These are phyloP conservation scores for Coilia nasus DNA, from an alignment of 2,797 vertebrate genomes.

Conservation along the genomic window DNA sequence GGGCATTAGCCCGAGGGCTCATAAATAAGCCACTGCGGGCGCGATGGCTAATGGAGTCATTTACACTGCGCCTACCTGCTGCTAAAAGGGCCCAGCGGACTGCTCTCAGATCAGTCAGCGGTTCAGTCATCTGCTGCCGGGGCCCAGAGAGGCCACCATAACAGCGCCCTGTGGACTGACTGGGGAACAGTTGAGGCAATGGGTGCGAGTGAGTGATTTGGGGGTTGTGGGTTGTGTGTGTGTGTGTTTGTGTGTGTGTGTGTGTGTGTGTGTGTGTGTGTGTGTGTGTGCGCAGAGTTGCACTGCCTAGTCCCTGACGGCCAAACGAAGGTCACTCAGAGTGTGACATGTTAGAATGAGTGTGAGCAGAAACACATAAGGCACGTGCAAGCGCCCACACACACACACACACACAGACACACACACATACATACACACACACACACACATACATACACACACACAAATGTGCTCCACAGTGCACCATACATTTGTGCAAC, in stretches of 20 bases:
- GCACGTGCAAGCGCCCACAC: no score
- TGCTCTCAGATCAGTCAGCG: conserved; percentile 31
- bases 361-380: neutral
- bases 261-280: conserved; percentile 1
- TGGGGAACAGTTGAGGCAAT: neutral
- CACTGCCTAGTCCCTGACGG: neutral
- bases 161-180: neutral
- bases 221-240: neutral
- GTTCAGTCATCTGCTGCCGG: neutral
- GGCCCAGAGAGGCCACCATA: neutral
- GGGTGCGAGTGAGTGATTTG: no score
- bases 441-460: no score
- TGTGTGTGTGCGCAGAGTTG: neutral
- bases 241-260: neutral
- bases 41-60: conserved; percentile 54
- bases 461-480: no score
- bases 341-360: neutral
- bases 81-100: conserved; percentile 40
- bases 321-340: neutral
- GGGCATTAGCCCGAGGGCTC: conserved; percentile 54
- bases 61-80: conserved; percentile 39
- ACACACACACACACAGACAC: neutral
- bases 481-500: no score
- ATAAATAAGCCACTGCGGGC: conserved; percentile 57
- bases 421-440: no score